These are phyloP conservation scores for Passer domesticus DNA, from an alignment of 2,113 vertebrate species.

Conservation along the genomic window DNA sequence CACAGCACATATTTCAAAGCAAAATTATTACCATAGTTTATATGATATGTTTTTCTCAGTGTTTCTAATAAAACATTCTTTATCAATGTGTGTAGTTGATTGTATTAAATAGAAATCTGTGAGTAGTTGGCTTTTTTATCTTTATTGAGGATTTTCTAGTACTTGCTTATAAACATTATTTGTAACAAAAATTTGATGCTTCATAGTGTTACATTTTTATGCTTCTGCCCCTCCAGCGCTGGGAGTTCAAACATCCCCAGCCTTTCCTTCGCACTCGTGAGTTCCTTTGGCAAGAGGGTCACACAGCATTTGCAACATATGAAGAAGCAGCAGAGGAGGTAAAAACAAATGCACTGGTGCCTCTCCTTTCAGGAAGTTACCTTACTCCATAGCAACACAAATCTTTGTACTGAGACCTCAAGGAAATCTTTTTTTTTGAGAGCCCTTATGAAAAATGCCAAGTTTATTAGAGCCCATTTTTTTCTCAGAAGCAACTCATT, in stretches of 20 bases:
- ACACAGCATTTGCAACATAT: conserved; percentile 92
- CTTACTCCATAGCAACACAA: background rate
- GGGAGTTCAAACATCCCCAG: conserved; percentile 99
- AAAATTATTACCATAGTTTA: background rate
- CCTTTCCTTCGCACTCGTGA: conserved; percentile 96
- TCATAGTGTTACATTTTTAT: background rate
- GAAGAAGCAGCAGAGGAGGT: conserved; percentile 96
- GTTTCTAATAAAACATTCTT: background rate
- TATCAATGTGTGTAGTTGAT: background rate
- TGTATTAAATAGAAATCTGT: background rate
- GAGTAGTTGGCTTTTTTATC: background rate
- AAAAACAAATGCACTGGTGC: background rate
- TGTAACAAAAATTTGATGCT: background rate
- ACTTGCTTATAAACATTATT: background rate
- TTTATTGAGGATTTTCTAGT: background rate
- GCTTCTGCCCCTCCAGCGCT: conserved; percentile 75
- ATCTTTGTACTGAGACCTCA: background rate
- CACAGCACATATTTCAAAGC: background rate
- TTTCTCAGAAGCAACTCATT: background rate
- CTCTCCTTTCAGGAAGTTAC: background rate
- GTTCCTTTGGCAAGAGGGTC: conserved; percentile 98
- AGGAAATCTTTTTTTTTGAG: background rate
- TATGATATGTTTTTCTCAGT: background rate
- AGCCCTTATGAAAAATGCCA: background rate
- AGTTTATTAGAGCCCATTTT: background rate